Base-by-base conservation (phyloP, 2,797 vertebrate genomes). In the Stomatorhinus walkeri region DNA sequence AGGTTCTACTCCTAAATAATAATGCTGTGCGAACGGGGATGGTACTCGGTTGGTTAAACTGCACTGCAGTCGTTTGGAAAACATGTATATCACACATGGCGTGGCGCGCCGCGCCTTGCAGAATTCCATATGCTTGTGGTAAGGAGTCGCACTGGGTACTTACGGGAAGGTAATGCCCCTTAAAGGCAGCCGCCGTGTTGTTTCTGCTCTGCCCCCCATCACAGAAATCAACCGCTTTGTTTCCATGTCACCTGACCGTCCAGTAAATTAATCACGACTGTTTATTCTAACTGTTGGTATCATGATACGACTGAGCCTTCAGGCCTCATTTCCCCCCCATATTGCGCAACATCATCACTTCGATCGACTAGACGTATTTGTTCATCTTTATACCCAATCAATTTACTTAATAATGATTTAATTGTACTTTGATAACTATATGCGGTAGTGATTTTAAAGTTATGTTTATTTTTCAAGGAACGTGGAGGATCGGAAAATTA, bases 111-210 rank as follows among this genome's bases (percentile, higher is more conserved):
- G 94, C 95, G 96, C 96, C 96, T 96, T 96, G 96, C 98, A 96
- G 96, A 96, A 95, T 97, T 96, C 97, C 98, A 97, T 97, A 98
- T 98, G 98, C 97, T 96, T 94, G 96, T 96, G 96, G 96, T 96
- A 96, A 96, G 95, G 96, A 9, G 94, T 95, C 94, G 95, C 97
- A 96, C 96, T 95, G 93, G 97, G 97, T 96, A 97, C 95, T 95
- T 96, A 95, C 95, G 96, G 95, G 96, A 97, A 96, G 97, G 97
- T 97, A 97, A 97, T 97, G 95, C 96, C 84, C 97, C 96, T 94
- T 95, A 96, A 98, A 97, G 96, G 96, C 95, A 95, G 95, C 93
- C 94, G 94, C 93, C 95, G 95, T 95, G 96, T 96, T 96, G 96
- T 96, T 94, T 95, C 95, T 95, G 94, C 96, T 94, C 90, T 95